Evolutionary conservation across 1,140 invertebrate genomes (phyloP).

Genomic region (Bathynomus jamesi): DNA sequence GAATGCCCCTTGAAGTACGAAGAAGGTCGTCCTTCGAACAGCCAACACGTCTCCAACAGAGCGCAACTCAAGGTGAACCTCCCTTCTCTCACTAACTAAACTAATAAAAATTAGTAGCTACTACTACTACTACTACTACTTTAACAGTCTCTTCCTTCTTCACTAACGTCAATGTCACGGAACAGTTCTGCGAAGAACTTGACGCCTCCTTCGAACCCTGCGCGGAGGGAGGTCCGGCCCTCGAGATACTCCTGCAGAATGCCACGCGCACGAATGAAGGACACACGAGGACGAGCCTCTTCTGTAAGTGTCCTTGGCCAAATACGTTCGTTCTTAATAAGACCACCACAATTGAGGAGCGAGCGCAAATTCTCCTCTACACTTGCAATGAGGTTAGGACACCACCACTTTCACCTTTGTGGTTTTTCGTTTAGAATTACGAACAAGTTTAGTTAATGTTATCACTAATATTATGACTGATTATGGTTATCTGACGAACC

Average conservation of each 20-base stretch:
- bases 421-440: too few relatives aligned
- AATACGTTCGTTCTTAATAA: constrained; percentile 5
- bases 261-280: constrained; percentile 8
- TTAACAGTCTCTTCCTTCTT: too few relatives aligned
- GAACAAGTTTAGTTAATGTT: too few relatives aligned
- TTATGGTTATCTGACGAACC: too few relatives aligned
- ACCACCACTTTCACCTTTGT: too few relatives aligned
- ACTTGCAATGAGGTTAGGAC: constrained; percentile 12
- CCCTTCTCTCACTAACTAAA: not conserved
- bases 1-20: constrained; percentile 48
- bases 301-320: constrained; percentile 21
- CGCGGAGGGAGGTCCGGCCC: constrained; percentile 23
- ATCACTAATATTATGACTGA: too few relatives aligned
- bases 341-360: constrained; percentile 5
- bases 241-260: constrained; percentile 33
- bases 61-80: constrained; percentile 48
- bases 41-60: constrained; percentile 42
- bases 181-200: constrained; percentile 24
- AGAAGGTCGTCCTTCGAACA: constrained; percentile 35
- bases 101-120: not conserved
- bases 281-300: constrained; percentile 26
- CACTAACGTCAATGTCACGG: too few relatives aligned
- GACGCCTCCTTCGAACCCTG: constrained; percentile 26
- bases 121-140: too few relatives aligned
- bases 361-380: constrained; percentile 19